phyloP scores from a whole-genome alignment of 2,888 invertebrate species.

The Neuroscelio doddi region DNA sequence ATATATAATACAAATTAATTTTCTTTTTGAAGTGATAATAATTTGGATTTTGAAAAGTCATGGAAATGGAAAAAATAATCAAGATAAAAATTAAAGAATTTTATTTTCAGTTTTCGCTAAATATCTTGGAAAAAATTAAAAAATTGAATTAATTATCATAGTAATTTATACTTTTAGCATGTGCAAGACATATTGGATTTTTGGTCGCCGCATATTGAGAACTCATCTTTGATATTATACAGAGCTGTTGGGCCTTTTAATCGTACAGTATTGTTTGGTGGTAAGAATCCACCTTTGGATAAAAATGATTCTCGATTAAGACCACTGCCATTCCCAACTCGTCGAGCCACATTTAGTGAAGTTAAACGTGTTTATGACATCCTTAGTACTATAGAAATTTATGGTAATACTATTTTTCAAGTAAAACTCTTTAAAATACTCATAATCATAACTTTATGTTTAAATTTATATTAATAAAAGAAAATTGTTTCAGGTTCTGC shows the following conservation, averaged over 20 bases:
- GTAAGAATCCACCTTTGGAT: slow-evolving; percentile 80
- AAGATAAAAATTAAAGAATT: too few relatives aligned
- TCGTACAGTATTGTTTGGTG: slow-evolving; percentile 82
- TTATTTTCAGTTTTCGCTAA: too few relatives aligned
- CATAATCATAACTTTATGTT: not conserved
- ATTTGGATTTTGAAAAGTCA: too few relatives aligned
- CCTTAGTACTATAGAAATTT: slow-evolving; percentile 79
- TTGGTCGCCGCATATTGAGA: slow-evolving; percentile 80
- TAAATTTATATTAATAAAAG: too few relatives aligned
- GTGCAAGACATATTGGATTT: slow-evolving; percentile 80
- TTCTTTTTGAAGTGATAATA: too few relatives aligned
- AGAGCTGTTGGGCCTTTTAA: slow-evolving; percentile 84
- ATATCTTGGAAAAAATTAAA: not conserved
- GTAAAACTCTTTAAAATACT: too few relatives aligned
- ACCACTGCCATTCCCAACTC: slow-evolving; percentile 86
- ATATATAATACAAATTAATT: too few relatives aligned
- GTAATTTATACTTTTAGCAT: too few relatives aligned
- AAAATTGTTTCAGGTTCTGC: slow-evolving; percentile 63
- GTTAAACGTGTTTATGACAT: slow-evolving; percentile 82
- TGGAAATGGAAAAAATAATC: not conserved
- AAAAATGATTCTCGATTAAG: slow-evolving; percentile 78
- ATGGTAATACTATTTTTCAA: slow-evolving; percentile 73
- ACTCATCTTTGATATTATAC: slow-evolving; percentile 82
- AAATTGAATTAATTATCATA: not conserved
- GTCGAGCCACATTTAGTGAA: slow-evolving; percentile 86